Conservation (phyloP, 1,140 invertebrate genomes). For the Rhyacophila brunnea region DNA sequence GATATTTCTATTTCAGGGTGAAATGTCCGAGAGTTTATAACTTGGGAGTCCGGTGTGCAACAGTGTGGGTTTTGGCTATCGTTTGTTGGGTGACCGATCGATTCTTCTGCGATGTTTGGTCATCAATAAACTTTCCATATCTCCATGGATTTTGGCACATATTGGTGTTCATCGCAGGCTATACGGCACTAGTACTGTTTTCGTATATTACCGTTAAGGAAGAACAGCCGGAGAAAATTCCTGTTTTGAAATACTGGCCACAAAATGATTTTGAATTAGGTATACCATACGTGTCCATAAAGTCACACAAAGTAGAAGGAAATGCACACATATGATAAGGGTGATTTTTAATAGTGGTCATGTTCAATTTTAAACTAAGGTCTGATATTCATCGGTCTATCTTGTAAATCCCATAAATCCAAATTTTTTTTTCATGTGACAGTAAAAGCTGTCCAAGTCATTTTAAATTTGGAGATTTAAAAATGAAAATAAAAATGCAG, state of each 20-base stretch:
- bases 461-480: too few species aligned
- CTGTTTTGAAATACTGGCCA: conserved; percentile 72
- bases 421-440: too few species aligned
- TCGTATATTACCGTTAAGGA: conserved; percentile 75
- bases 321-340: conserved; percentile 54
- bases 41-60: conserved; percentile 64
- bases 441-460: too few species aligned
- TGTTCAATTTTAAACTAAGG: too few species aligned
- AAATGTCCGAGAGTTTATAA: conserved; percentile 64
- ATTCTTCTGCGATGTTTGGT: conserved; percentile 75
- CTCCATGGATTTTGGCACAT: conserved; percentile 80
- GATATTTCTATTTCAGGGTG: conserved; percentile 52
- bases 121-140: conserved; percentile 73
- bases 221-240: conserved; percentile 67
- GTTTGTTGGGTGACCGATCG: conserved; percentile 76
- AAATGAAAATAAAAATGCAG: too few species aligned
- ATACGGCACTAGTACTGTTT: conserved; percentile 71
- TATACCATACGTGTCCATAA: conserved; percentile 69
- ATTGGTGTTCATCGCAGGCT: conserved; percentile 75
- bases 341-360: too few species aligned
- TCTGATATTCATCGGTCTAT: too few species aligned
- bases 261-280: conserved; percentile 71
- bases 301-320: conserved; percentile 53
- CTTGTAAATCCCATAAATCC: too few species aligned
- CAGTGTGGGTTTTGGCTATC: conserved; percentile 67